Percentiles rank a stretch among this genome's conserved stretches.
These are phyloP conservation scores for Agonopterix alstromeriana DNA, from an alignment of 2,888 invertebrate species.

Conservation along the genomic window DNA sequence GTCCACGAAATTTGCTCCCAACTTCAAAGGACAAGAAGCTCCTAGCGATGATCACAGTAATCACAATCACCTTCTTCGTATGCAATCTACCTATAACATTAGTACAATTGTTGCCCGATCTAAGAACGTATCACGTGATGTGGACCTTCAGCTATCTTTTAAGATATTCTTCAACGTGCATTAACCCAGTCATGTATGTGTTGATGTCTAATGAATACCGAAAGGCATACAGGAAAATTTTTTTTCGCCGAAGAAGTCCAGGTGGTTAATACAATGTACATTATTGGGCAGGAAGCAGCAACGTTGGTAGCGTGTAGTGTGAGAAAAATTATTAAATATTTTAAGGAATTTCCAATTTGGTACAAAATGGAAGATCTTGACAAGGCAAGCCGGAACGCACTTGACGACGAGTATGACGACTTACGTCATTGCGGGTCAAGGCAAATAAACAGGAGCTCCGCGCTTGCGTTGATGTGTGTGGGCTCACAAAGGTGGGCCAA, in stretches of 20 bases:
- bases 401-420: too few species aligned
- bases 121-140: conserved; percentile 75
- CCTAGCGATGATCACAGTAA: conserved; percentile 92
- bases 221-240: conserved; percentile 88
- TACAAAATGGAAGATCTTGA: too few species aligned
- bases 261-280: too few species aligned
- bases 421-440: too few species aligned
- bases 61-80: conserved; percentile 91
- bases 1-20: conserved; percentile 70
- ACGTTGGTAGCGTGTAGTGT: too few species aligned
- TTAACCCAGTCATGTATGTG: conserved; percentile 94
- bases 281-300: too few species aligned
- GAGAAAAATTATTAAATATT: too few species aligned
- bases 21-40: conserved; percentile 85
- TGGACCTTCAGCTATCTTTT: conserved; percentile 90
- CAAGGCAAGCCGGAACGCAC: too few species aligned
- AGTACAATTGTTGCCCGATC: conserved; percentile 85
- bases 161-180: conserved; percentile 90
- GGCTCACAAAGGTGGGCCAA: too few species aligned
- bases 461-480: too few species aligned
- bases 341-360: too few species aligned
- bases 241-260: conserved; percentile 29
- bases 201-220: conserved; percentile 95
- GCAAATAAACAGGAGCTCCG: too few species aligned
- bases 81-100: conserved; percentile 95